phyloP scores from a whole-genome alignment of 2,888 invertebrate species.

The Steinernema carpocapsae region DNA sequence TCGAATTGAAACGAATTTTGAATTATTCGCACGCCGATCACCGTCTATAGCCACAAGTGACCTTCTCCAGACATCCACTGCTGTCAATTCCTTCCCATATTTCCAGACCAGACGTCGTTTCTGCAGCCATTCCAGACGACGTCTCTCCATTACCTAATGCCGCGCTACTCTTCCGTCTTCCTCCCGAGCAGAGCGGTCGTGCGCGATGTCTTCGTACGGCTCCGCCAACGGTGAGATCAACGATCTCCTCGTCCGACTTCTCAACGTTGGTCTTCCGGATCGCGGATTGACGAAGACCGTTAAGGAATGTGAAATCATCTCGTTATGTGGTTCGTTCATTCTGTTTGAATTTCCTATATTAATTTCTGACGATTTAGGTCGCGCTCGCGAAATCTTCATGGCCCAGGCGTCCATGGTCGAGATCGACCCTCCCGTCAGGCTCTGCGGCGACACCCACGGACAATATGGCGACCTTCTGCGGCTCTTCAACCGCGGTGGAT shows the following conservation, averaged over 20 bases:
- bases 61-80: no score
- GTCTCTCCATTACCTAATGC: no score
- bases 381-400: conserved; percentile 43
- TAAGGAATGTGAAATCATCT: conserved; percentile 37
- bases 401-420: conserved; percentile 47
- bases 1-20: no score
- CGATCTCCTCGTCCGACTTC: conserved; percentile 38
- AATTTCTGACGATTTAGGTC: conserved; percentile 37
- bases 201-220: conserved; percentile 11
- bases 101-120: no score
- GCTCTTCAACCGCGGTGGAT: conserved; percentile 41
- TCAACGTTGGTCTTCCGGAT: conserved; percentile 41
- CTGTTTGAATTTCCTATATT: conserved; percentile 11
- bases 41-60: no score
- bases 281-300: conserved; percentile 41
- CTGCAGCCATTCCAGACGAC: no score
- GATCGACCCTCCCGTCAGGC: conserved; percentile 45
- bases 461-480: conserved; percentile 41
- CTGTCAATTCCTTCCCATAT: no score
- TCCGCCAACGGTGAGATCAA: conserved; percentile 21
- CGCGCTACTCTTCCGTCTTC: no score
- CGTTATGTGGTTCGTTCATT: conserved; percentile 36
- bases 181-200: no score
- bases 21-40: no score
- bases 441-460: conserved; percentile 40